Evolutionary conservation across 2,888 invertebrate genomes (phyloP).

Genomic region (Beris chalybata): DNA sequence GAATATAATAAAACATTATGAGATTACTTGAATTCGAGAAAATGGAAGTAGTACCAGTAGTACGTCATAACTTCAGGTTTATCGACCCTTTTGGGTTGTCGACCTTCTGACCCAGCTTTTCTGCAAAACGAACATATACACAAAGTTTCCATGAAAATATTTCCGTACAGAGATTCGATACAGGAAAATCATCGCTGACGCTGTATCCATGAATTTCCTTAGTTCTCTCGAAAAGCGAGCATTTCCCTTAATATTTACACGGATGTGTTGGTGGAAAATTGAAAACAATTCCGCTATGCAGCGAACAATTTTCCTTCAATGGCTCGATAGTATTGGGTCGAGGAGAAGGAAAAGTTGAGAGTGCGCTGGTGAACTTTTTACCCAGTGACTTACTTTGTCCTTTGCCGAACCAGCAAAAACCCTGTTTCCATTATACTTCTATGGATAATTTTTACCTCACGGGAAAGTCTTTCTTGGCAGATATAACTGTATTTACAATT

Average conservation of each 20-base stretch:
- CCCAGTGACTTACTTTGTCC: conserved; percentile 26
- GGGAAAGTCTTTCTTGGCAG: conserved; percentile 11
- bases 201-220: neutral
- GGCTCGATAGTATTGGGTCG: neutral
- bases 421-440: neutral
- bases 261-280: no score
- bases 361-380: conserved; percentile 25
- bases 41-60: no score
- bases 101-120: conserved; percentile 43
- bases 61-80: conserved; percentile 40
- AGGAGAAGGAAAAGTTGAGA: neutral
- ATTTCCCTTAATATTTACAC: no score
- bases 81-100: conserved; percentile 44
- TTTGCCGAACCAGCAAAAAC: conserved; percentile 22
- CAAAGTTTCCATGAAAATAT: neutral
- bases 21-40: no score
- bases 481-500: conserved; percentile 4
- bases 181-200: neutral
- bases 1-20: neutral
- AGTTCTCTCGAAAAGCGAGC: neutral
- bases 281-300: no score
- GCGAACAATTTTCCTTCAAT: no score
- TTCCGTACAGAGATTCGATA: neutral
- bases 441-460: conserved; percentile 12
- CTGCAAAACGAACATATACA: conserved; percentile 8